phyloP scores from a whole-genome alignment of 2,888 invertebrate species.

The Catotricha subobsoleta region DNA sequence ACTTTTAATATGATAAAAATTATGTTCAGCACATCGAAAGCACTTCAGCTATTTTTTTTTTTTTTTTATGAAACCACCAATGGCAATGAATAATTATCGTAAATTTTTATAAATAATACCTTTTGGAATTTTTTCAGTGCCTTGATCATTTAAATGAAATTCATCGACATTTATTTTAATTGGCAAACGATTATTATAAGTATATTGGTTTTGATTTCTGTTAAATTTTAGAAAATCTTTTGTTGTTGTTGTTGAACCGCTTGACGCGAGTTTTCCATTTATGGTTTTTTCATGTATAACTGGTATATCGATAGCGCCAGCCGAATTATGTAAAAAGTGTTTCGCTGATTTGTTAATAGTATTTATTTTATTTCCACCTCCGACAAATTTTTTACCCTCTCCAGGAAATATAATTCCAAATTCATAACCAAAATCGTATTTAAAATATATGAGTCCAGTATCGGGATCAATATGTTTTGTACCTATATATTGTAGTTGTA shows the following conservation, averaged over 20 bases:
- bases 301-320: conserved; percentile 41
- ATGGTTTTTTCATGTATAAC: conserved; percentile 42
- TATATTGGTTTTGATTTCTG: conserved; percentile 21
- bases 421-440: conserved; percentile 66
- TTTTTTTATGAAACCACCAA: too few relatives aligned
- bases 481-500: too few relatives aligned
- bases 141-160: too few relatives aligned
- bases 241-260: conserved; percentile 6
- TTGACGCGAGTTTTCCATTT: conserved; percentile 23
- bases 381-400: conserved; percentile 35
- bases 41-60: too few relatives aligned
- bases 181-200: conserved; percentile 22
- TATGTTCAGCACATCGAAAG: too few relatives aligned
- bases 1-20: too few relatives aligned
- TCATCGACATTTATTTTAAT: conserved; percentile 27
- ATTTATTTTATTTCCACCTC: conserved; percentile 14
- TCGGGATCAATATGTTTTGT: conserved; percentile 59
- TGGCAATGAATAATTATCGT: too few relatives aligned
- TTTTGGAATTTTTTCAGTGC: too few relatives aligned
- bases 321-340: conserved; percentile 2
- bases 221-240: conserved; percentile 14
- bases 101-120: too few relatives aligned
- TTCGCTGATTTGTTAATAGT: not conserved
- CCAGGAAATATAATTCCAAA: conserved; percentile 55
- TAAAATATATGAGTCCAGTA: conserved; percentile 60